A percentile compares a stretch with the other conserved stretches of the same genome.
Evolutionary conservation across 2,113 vertebrate species (phyloP).

Genomic region (Litocranius walleri): DNA sequence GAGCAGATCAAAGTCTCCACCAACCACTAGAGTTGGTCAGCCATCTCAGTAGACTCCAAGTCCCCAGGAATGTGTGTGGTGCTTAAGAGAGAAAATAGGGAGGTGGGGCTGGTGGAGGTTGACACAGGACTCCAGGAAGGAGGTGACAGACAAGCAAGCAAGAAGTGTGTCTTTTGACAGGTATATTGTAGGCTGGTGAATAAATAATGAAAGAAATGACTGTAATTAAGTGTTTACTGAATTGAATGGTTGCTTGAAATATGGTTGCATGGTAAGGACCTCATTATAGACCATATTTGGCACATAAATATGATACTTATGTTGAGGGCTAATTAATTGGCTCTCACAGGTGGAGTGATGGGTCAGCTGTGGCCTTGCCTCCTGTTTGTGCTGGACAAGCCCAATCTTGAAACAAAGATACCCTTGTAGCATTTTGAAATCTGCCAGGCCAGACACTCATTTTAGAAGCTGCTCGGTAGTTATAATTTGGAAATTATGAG

Average conservation of each 20-base stretch:
- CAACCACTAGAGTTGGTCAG: neutral
- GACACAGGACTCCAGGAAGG: constrained; percentile 53
- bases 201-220: constrained; percentile 75
- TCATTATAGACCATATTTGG: constrained; percentile 75
- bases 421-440: neutral
- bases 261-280: constrained; percentile 75
- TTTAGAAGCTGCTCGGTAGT: neutral
- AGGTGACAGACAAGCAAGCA: constrained; percentile 75
- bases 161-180: constrained; percentile 75
- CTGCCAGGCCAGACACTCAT: neutral
- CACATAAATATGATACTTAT: constrained; percentile 64
- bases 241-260: constrained; percentile 77
- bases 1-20: neutral
- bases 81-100: constrained; percentile 12
- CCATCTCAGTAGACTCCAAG: neutral
- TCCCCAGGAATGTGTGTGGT: neutral
- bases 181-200: constrained; percentile 67
- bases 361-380: constrained; percentile 70
- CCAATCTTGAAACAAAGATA: constrained; percentile 11
- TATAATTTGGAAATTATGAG: constrained; percentile 25
- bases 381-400: constrained; percentile 48
- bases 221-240: constrained; percentile 81
- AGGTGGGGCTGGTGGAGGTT: neutral
- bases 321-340: constrained; percentile 79
- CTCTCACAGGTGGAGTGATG: constrained; percentile 62